phyloP scores from a whole-genome alignment of 2,113 vertebrate species.

The Panthera tigris region DNA sequence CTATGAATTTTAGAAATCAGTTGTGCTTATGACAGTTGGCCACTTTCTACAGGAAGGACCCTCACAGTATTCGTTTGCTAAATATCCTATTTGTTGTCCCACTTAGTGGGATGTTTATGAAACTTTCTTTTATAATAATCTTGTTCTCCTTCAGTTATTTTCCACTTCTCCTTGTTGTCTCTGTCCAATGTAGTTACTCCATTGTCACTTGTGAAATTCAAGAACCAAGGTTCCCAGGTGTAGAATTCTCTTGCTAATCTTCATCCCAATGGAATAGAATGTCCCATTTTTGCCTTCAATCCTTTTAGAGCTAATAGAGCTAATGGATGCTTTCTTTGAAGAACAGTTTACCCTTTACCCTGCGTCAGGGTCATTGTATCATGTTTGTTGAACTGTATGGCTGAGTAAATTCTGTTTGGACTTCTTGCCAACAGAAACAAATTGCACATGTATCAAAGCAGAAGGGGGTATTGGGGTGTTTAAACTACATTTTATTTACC shows the following conservation, averaged over 20 bases:
- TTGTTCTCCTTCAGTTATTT: slow-evolving; percentile 42
- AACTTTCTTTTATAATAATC: slow-evolving; percentile 42
- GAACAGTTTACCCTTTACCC: slow-evolving; percentile 56
- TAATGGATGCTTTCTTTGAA: slow-evolving; percentile 52
- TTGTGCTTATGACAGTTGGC: neutral
- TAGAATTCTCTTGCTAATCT: slow-evolving; percentile 56
- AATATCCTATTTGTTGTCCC: neutral
- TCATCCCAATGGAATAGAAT: neutral
- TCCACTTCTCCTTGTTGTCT: neutral
- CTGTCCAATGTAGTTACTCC: neutral
- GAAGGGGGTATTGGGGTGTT: neutral
- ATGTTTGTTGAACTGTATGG: slow-evolving; percentile 59
- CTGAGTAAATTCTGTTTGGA: slow-evolving; percentile 48
- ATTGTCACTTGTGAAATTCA: slow-evolving; percentile 43
- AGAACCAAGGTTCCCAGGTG: slow-evolving; percentile 31
- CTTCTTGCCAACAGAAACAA: slow-evolving; percentile 51
- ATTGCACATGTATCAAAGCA: slow-evolving; percentile 41
- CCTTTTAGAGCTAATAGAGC: slow-evolving; percentile 45
- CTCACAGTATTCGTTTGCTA: neutral
- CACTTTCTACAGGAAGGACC: neutral
- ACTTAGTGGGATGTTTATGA: slow-evolving; percentile 9
- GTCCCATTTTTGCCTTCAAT: slow-evolving; percentile 48
- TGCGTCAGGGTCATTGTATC: slow-evolving; percentile 39
- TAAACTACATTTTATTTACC: slow-evolving; percentile 25
- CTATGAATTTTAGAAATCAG: slow-evolving; percentile 1